A percentile compares a stretch with the other conserved stretches of the same genome.
phyloP scores from a whole-genome alignment of 1,140 invertebrate genomes.

The Neotoxoptera formosana region DNA sequence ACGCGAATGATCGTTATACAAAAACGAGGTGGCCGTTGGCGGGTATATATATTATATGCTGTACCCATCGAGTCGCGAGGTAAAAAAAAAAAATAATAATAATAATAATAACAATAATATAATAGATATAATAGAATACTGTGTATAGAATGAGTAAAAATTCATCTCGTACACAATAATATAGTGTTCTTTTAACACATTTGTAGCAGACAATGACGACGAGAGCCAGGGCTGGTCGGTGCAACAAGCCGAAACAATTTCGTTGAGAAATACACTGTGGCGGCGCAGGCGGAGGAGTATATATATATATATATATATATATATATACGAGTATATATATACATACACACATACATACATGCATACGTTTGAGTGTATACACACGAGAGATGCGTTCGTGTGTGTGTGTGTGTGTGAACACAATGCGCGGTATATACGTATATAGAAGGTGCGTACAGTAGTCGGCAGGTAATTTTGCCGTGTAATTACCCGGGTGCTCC shows the following conservation, averaged over 20 bases:
- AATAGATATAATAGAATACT: constrained; percentile 44
- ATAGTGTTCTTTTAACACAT: constrained; percentile 56
- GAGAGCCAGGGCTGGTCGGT: neutral
- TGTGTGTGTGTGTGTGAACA: constrained; percentile 30
- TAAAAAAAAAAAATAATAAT: constrained; percentile 36
- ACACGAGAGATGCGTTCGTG: neutral
- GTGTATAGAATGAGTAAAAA: constrained; percentile 51
- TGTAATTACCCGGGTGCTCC: constrained; percentile 57
- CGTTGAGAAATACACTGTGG: constrained; percentile 38
- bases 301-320: neutral
- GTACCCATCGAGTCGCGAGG: neutral
- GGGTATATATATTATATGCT: neutral
- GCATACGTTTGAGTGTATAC: neutral
- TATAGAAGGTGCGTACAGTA: constrained; percentile 23
- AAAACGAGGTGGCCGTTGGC: constrained; percentile 36
- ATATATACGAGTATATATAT: too few relatives aligned
- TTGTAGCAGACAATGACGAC: constrained; percentile 52
- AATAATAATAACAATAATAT: constrained; percentile 38
- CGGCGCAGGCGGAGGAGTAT: neutral
- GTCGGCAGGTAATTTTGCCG: constrained; percentile 50
- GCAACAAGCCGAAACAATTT: constrained; percentile 55
- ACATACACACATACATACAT: too few relatives aligned
- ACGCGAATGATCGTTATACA: constrained; percentile 36
- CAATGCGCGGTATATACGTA: constrained; percentile 7
- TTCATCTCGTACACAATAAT: constrained; percentile 54